Percentiles rank a stretch among this genome's conserved stretches.
Evolutionary conservation across 2,797 vertebrate genomes (phyloP).

Genomic region (Tragelaphus oryx): DNA sequence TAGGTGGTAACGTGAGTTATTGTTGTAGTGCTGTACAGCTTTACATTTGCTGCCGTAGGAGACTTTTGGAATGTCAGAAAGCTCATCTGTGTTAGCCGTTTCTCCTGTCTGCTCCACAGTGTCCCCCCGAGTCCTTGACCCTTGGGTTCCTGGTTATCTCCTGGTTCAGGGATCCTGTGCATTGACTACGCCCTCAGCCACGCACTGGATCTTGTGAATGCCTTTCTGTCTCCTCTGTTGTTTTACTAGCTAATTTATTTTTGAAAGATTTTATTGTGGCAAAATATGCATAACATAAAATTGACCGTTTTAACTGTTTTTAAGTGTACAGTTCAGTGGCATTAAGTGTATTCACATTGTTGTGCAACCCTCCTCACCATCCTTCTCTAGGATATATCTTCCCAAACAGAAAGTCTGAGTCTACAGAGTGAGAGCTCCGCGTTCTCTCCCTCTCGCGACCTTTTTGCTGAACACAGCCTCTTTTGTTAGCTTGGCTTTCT

Average conservation of each 20-base stretch:
- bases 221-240: not conserved
- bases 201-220: not conserved
- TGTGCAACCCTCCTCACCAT: not conserved
- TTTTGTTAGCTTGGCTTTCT: not conserved
- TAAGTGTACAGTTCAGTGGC: not conserved
- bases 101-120: not conserved
- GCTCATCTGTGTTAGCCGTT: not conserved
- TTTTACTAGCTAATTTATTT: not conserved
- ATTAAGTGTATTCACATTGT: too few relatives aligned
- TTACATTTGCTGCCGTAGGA: not conserved
- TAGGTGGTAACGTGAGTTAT: not conserved
- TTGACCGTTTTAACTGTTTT: not conserved
- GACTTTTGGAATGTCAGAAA: not conserved
- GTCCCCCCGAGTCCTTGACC: not conserved
- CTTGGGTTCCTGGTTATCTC: not conserved
- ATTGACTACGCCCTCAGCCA: not conserved
- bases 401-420: not conserved
- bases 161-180: not conserved
- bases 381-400: not conserved
- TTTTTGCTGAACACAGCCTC: not conserved
- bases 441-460: rapidly evolving
- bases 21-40: not conserved
- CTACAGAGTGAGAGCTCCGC: not conserved
- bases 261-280: not conserved
- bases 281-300: not conserved